Percentiles rank a stretch among this genome's conserved stretches.
These are phyloP conservation scores for Pogonophryne albipinna DNA, from an alignment of 2,797 vertebrate species.

Conservation along the genomic window DNA sequence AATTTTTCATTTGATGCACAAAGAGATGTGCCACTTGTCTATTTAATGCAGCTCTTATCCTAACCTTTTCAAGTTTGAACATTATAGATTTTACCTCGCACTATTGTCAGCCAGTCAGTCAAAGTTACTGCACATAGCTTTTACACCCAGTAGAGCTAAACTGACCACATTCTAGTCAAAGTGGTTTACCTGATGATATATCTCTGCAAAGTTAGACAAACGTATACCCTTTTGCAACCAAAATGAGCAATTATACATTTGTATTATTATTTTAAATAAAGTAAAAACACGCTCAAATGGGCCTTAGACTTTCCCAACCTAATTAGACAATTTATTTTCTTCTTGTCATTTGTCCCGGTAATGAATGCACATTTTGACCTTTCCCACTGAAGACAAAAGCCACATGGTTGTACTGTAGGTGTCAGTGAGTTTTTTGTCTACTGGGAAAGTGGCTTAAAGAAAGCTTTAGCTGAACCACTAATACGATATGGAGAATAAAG, in stretches of 20 bases:
- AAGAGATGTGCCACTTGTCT: background rate
- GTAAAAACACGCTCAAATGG: too few relatives aligned
- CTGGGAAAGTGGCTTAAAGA: background rate
- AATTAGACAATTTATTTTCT: too few relatives aligned
- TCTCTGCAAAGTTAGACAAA: background rate
- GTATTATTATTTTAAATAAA: too few relatives aligned
- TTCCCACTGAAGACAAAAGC: too few relatives aligned
- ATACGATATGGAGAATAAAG: slow-evolving; percentile 4
- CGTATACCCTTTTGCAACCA: too few relatives aligned
- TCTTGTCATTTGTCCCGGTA: too few relatives aligned
- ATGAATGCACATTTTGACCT: too few relatives aligned
- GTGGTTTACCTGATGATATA: background rate
- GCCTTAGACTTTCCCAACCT: too few relatives aligned
- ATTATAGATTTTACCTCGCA: background rate
- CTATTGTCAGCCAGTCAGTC: background rate
- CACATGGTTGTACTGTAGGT: too few relatives aligned
- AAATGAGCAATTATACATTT: too few relatives aligned
- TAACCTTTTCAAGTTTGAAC: background rate
- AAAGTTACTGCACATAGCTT: background rate
- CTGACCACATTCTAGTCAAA: slow-evolving; percentile 5
- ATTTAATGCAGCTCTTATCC: background rate
- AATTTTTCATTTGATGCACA: background rate
- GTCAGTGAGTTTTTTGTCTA: too few relatives aligned
- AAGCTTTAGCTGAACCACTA: slow-evolving; percentile 5
- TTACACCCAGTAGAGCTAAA: background rate